phyloP scores from a whole-genome alignment of 2,888 invertebrate species.

The Orchesellides sinensis region DNA sequence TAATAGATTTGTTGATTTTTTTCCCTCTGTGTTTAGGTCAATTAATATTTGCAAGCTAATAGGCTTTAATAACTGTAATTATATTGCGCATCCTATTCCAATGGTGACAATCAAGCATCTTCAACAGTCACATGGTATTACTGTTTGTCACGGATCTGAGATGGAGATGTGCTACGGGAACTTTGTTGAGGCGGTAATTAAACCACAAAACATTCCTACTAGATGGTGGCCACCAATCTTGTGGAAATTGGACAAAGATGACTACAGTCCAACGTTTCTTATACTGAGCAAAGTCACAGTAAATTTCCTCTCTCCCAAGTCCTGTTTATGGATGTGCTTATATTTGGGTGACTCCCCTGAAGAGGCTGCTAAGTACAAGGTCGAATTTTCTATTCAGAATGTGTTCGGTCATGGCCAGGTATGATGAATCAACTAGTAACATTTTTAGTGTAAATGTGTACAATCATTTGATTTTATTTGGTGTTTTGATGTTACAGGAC shows the following conservation, averaged over 20 bases:
- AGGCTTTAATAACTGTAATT: not conserved
- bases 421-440: too few species aligned
- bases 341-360: too few species aligned
- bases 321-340: too few species aligned
- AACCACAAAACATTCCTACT: not conserved
- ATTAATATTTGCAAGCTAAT: conserved; percentile 12
- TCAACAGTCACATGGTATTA: not conserved
- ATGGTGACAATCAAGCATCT: not conserved
- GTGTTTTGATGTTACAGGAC: too few species aligned
- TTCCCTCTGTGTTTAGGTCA: not conserved
- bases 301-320: too few species aligned
- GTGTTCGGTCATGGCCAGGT: too few species aligned
- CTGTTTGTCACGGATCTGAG: not conserved
- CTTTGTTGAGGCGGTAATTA: not conserved
- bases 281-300: too few species aligned
- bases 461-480: too few species aligned
- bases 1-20: not conserved
- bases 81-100: not conserved
- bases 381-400: too few species aligned
- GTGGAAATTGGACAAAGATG: not conserved
- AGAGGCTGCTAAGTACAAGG: too few species aligned
- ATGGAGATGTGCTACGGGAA: not conserved
- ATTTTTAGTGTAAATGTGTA: too few species aligned
- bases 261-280: not conserved
- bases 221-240: not conserved